Evolutionary conservation across 1,140 invertebrate genomes (phyloP).

Genomic region (Eurosta solidaginis): DNA sequence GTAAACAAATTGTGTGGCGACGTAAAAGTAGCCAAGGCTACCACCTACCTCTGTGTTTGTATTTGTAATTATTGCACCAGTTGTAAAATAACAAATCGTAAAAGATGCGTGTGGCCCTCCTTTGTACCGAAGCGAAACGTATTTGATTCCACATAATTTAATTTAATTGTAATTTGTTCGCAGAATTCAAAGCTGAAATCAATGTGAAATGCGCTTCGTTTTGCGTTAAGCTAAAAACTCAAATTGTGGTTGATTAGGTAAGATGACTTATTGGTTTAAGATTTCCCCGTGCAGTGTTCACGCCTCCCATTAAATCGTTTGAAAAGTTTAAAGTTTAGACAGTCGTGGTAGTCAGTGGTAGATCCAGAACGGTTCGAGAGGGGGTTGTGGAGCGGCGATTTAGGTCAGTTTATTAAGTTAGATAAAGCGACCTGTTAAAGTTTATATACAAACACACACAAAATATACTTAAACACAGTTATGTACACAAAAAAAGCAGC

Average conservation of each 20-base stretch:
- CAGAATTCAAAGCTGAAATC: slow-evolving; percentile 14
- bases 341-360: too few relatives aligned
- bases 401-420: too few relatives aligned
- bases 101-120: slow-evolving; percentile 18
- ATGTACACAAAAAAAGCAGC: too few relatives aligned
- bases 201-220: not conserved
- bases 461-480: too few relatives aligned
- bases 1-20: slow-evolving; percentile 27
- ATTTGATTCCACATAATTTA: slow-evolving; percentile 25
- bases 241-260: not conserved
- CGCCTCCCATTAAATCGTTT: too few relatives aligned
- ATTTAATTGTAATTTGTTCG: slow-evolving; percentile 22
- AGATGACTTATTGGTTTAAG: too few relatives aligned
- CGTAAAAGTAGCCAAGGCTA: slow-evolving; percentile 6
- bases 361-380: too few relatives aligned
- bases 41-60: not conserved
- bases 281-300: too few relatives aligned
- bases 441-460: too few relatives aligned
- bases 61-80: slow-evolving; percentile 24
- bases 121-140: slow-evolving; percentile 8
- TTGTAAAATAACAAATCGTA: slow-evolving; percentile 26
- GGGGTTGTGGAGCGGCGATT: too few relatives aligned
- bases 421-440: too few relatives aligned
- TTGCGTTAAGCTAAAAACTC: slow-evolving; percentile 20
- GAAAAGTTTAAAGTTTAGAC: too few relatives aligned